phyloP scores from a whole-genome alignment of 2,888 invertebrate species.

The Clunio marinus region DNA sequence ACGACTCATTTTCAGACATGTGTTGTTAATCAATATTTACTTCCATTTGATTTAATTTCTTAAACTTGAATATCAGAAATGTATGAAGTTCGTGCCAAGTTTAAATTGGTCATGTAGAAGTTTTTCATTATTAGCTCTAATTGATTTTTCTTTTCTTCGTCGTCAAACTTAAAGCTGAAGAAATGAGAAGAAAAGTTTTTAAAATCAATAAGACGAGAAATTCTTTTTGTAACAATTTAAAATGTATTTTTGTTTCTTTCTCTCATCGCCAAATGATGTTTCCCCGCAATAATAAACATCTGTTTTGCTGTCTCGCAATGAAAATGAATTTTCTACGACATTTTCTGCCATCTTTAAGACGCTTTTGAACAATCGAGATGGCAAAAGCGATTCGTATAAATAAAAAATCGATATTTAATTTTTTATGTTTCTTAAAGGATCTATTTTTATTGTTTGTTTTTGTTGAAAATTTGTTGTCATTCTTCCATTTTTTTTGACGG shows the following conservation, averaged over 20 bases:
- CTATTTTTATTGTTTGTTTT: constrained; percentile 24
- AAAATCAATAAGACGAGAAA: constrained; percentile 23
- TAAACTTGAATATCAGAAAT: no score
- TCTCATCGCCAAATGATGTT: constrained; percentile 23
- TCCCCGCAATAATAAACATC: constrained; percentile 30
- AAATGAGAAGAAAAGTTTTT: background rate
- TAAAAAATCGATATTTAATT: constrained; percentile 36
- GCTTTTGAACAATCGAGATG: background rate
- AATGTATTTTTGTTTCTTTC: background rate
- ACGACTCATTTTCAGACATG: no score
- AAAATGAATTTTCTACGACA: constrained; percentile 29
- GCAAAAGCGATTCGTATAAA: constrained; percentile 28
- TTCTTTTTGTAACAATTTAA: constrained; percentile 17
- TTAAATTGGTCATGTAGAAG: no score
- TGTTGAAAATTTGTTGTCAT: background rate
- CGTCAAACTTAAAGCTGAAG: background rate
- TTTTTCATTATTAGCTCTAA: background rate
- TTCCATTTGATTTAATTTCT: no score
- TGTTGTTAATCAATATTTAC: no score
- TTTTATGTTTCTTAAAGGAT: constrained; percentile 28
- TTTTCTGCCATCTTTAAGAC: background rate
- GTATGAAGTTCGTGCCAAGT: no score
- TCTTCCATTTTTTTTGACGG: background rate
- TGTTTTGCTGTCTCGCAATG: constrained; percentile 27
- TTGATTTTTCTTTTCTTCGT: background rate